These are phyloP conservation scores for Hirtodrosophila duncani DNA, from an alignment of 2,888 invertebrate species.

Conservation along the genomic window DNA sequence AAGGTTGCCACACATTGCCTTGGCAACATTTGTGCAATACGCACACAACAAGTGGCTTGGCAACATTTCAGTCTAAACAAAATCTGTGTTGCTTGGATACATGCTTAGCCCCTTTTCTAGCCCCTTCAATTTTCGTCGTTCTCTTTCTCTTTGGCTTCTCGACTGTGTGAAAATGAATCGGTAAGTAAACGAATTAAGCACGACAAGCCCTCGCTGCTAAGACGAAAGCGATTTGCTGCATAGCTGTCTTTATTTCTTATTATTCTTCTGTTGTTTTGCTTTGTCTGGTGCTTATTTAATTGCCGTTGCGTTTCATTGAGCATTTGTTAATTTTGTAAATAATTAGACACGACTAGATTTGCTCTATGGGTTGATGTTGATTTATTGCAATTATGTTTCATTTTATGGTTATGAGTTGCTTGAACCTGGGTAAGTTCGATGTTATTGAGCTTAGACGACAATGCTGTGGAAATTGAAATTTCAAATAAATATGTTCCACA, in stretches of 20 bases:
- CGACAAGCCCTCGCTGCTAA: too few relatives aligned
- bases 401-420: too few relatives aligned
- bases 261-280: conserved; percentile 7
- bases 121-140: conserved; percentile 1
- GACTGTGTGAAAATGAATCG: too few relatives aligned
- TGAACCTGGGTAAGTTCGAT: too few relatives aligned
- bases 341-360: conserved; percentile 50
- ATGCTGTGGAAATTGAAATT: too few relatives aligned
- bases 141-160: too few relatives aligned
- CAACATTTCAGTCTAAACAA: conserved; percentile 12
- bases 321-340: conserved; percentile 45
- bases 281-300: conserved; percentile 4
- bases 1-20: conserved; percentile 1
- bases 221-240: too few relatives aligned
- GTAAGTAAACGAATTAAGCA: too few relatives aligned
- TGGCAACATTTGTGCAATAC: conserved; percentile 11
- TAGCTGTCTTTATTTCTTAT: conserved; percentile 1
- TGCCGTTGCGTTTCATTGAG: conserved; percentile 39
- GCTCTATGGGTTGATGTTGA: conserved; percentile 16
- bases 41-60: conserved; percentile 61
- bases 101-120: conserved; percentile 13
- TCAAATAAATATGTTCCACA: too few relatives aligned
- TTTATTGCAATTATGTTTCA: conserved; percentile 17
- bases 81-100: background rate
- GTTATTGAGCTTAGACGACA: too few relatives aligned